A percentile compares a stretch with the other conserved stretches of the same genome.
These are phyloP conservation scores for Pterostichus madidus DNA, from an alignment of 2,888 invertebrate genomes.

Conservation along the genomic window DNA sequence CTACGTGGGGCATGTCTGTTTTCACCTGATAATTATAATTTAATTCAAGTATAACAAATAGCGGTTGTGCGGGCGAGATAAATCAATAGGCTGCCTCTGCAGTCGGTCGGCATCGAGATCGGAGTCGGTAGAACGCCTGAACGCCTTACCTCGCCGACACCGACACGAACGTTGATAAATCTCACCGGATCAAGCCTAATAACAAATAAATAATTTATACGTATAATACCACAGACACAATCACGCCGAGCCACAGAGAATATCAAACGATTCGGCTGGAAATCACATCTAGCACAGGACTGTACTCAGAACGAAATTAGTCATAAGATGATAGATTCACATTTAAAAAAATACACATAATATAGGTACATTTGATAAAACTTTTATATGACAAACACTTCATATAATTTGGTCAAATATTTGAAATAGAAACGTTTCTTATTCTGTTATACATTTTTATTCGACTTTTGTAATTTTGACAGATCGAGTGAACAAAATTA, in stretches of 20 bases:
- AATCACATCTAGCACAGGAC: slow-evolving; percentile 26
- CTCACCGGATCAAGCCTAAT: slow-evolving; percentile 54
- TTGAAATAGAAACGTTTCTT: no score
- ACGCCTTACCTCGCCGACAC: neutral
- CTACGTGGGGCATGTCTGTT: neutral
- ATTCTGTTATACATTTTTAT: no score
- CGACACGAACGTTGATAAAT: slow-evolving; percentile 49
- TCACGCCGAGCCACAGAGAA: slow-evolving; percentile 41
- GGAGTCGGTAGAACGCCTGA: neutral
- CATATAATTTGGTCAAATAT: no score
- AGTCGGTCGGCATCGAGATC: slow-evolving; percentile 26
- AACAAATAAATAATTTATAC: slow-evolving; percentile 62
- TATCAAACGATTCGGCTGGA: slow-evolving; percentile 54
- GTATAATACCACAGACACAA: slow-evolving; percentile 45
- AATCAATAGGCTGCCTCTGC: slow-evolving; percentile 36
- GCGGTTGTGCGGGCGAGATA: slow-evolving; percentile 31
- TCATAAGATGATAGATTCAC: neutral
- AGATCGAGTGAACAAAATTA: no score
- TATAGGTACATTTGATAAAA: no score
- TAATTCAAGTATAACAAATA: slow-evolving; percentile 42
- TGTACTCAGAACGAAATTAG: slow-evolving; percentile 8
- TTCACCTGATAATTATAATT: slow-evolving; percentile 52
- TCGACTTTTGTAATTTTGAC: no score
- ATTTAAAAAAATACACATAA: neutral
- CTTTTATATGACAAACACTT: no score